Percentiles rank a stretch among this genome's conserved stretches.
Evolutionary conservation across 2,888 invertebrate species (phyloP).

Genomic region (Carpatolechia fugitivella): DNA sequence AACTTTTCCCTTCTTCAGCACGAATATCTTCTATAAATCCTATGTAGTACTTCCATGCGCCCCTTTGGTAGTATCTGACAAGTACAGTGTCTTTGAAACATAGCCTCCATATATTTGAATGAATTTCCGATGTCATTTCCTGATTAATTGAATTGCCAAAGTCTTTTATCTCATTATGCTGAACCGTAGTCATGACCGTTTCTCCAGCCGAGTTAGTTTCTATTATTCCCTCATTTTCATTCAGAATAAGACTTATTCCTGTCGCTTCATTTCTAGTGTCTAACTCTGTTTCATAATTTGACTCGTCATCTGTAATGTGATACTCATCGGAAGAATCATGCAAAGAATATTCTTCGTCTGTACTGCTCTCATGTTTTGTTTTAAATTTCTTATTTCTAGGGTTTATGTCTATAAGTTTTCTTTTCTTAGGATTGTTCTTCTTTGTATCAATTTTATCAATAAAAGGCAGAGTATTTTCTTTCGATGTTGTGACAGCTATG

Average conservation of each 20-base stretch:
- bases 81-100: background rate
- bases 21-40: slow-evolving; percentile 4
- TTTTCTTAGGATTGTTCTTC: background rate
- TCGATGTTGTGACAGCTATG: background rate
- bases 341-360: slow-evolving; percentile 1
- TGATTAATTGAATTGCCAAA: too few relatives aligned
- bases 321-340: slow-evolving; percentile 1
- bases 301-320: background rate
- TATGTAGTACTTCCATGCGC: background rate
- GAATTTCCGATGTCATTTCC: too few relatives aligned
- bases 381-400: slow-evolving; percentile 2
- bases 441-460: background rate
- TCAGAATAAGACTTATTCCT: too few relatives aligned
- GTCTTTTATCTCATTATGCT: too few relatives aligned
- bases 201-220: too few relatives aligned
- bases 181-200: too few relatives aligned
- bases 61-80: slow-evolving; percentile 1
- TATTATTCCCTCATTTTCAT: too few relatives aligned
- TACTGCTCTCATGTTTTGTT: slow-evolving; percentile 4
- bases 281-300: too few relatives aligned
- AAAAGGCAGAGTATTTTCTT: background rate
- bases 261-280: too few relatives aligned
- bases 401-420: slow-evolving; percentile 2
- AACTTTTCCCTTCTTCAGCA: slow-evolving; percentile 1
- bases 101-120: background rate